Conservation (phyloP, 2,797 vertebrate species). For the Neosilurus mollespiculum region DNA sequence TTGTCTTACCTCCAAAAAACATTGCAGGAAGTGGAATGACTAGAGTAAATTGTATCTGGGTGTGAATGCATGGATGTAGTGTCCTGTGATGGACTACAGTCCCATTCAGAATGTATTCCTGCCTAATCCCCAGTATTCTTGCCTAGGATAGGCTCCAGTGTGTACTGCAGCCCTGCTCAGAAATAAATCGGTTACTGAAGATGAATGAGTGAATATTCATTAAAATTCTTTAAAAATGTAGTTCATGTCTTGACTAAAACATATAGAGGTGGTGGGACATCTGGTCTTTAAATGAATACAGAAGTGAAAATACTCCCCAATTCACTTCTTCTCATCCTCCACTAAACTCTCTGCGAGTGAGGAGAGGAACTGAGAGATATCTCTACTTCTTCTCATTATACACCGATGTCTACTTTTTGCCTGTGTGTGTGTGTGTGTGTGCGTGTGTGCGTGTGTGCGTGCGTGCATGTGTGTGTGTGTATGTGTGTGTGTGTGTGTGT, state of each 20-base stretch:
- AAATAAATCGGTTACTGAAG: neutral
- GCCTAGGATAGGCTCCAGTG: neutral
- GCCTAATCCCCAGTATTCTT: neutral
- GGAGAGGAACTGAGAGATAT: constrained; percentile 17
- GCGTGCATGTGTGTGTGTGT: too few relatives aligned
- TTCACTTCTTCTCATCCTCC: constrained; percentile 29
- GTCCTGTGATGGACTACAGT: neutral
- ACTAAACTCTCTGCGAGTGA: neutral
- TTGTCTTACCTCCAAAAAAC: neutral
- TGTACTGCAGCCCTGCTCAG: neutral
- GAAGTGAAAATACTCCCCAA: constrained; percentile 48
- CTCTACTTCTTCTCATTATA: constrained; percentile 6
- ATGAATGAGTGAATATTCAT: neutral
- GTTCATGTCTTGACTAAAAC: neutral
- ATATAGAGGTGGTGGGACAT: constrained; percentile 2
- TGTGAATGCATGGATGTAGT: constrained; percentile 17
- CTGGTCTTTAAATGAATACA: constrained; percentile 38
- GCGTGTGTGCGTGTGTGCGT: too few relatives aligned
- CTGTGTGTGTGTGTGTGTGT: neutral
- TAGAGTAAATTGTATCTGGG: neutral
- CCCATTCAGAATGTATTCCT: neutral
- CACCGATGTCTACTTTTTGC: neutral
- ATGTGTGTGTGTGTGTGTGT: neutral
- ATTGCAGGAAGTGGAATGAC: neutral
- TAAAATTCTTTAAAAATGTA: neutral